These are phyloP conservation scores for Hypomesus transpacificus DNA, from an alignment of 2,113 vertebrate species.

Conservation along the genomic window DNA sequence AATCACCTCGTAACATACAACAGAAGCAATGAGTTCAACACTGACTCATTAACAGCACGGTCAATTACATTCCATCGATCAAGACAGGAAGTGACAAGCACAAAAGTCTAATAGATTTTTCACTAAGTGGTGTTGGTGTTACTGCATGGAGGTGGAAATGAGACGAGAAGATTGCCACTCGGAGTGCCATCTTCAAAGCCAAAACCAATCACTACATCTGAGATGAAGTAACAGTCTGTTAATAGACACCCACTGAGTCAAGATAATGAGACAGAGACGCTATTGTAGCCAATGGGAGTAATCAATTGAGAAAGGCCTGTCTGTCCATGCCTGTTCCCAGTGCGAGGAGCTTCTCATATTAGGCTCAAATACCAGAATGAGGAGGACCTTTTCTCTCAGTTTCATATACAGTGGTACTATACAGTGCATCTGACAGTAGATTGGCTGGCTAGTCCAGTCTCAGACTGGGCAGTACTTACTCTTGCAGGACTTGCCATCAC, in stretches of 20 bases:
- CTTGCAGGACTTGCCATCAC: slow-evolving; percentile 95
- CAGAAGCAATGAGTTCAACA: slow-evolving; percentile 2
- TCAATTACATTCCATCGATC: slow-evolving; percentile 11
- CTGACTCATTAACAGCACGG: slow-evolving; percentile 4
- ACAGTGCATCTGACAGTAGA: neutral
- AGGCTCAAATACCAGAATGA: neutral
- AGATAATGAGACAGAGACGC: neutral
- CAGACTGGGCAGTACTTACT: slow-evolving; percentile 70
- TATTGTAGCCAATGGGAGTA: neutral
- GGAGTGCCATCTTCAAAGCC: slow-evolving; percentile 18
- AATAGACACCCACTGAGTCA: slow-evolving; percentile 12
- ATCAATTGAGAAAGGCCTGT: neutral
- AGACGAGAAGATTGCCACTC: neutral
- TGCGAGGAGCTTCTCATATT: neutral
- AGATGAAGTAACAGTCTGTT: slow-evolving; percentile 29
- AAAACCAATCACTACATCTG: slow-evolving; percentile 34
- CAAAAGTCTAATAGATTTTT: neutral
- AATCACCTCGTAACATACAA: neutral
- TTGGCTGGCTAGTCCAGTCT: neutral
- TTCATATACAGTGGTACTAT: too few species aligned
- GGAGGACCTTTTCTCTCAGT: too few species aligned
- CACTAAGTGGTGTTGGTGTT: neutral
- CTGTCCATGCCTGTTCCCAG: too few species aligned
- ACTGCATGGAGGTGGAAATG: neutral
- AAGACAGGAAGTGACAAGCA: slow-evolving; percentile 7